phyloP scores from a whole-genome alignment of 2,797 vertebrate genomes.

The Pagetopsis macropterus region DNA sequence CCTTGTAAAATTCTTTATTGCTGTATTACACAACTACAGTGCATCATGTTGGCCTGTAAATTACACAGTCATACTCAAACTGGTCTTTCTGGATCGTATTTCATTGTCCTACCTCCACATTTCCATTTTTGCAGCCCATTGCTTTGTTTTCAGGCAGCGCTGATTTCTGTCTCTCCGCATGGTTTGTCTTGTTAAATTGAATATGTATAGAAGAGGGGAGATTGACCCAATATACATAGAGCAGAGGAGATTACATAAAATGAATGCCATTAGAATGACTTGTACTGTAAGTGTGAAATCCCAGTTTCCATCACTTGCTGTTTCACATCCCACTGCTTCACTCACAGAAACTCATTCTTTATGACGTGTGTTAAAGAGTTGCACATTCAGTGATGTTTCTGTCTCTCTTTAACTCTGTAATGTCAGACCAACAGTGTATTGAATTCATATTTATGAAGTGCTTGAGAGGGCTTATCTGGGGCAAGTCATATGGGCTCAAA shows the following conservation, averaged over 20 bases:
- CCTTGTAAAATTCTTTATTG: not conserved
- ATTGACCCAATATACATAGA: constrained; percentile 14
- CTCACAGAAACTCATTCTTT: constrained; percentile 23
- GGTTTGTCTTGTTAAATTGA: constrained; percentile 5
- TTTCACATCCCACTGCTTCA: constrained; percentile 35
- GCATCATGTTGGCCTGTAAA: not conserved
- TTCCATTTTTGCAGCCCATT: not conserved
- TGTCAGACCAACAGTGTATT: constrained; percentile 10
- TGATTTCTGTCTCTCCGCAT: not conserved
- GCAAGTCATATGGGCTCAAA: constrained; percentile 22
- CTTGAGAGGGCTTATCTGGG: constrained; percentile 23
- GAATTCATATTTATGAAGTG: constrained; percentile 23
- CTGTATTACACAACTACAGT: not conserved
- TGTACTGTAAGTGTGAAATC: constrained; percentile 30
- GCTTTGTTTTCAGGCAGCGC: not conserved
- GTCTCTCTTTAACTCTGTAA: constrained; percentile 13
- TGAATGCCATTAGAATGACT: constrained; percentile 35
- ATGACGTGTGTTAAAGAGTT: constrained; percentile 8
- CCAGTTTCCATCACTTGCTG: constrained; percentile 35
- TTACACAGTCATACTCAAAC: not conserved
- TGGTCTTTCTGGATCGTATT: not conserved
- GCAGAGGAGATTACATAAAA: constrained; percentile 20
- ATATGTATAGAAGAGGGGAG: not conserved
- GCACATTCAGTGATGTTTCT: constrained; percentile 13
- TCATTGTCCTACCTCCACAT: not conserved